Base-by-base conservation (phyloP, 2,888 invertebrate genomes). In the Halocaridina rubra region DNA sequence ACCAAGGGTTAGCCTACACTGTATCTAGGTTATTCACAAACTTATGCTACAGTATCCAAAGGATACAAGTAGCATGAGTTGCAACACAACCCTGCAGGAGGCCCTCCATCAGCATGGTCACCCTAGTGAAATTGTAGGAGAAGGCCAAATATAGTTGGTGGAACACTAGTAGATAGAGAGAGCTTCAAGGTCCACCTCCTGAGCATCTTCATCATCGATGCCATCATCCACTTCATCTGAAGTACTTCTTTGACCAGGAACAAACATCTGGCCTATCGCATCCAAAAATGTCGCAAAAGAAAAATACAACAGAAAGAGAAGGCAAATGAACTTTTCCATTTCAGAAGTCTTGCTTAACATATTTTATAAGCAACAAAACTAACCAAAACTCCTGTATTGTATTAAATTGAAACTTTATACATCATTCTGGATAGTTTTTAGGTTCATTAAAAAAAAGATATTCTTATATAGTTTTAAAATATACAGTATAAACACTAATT, bases 101-200 rank as follows among this genome's bases (percentile, higher is more conserved):
- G 59, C 59, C 29, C 76, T 59, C 24, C 16, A 27, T 76, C 76
- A 76, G 59, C 59, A 59, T 59, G 59, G 59, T 76, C 76, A 27
- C 19, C 30, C 59, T 46, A 19, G 19, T n/a, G 72, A 33, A 33
- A 33, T 33, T 72, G 33, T 72, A 59, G 76, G 57, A 27, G 74
- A 24, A 24, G 33, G 59, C n/a, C n/a, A n/a, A n/a, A n/a, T 13
- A 29, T 53, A 29, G 16, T n/a, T 13, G 59, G 10, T 57, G 76
- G 29, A 32, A 30, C 24, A 82, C 82, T 82, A 77, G 82, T 82
- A 72, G 82, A 82, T 53, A 67, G 57, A 53, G 16, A 82, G 82
- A 59, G 82, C 77, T 46, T 77, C 82, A 27, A 82, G 71, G 71
- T 82, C 82, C 77, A 82, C 71, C 71, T 82, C 82, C 71, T 82